Percentiles rank a stretch among this genome's conserved stretches.
These are phyloP conservation scores for Ostrea edulis DNA, from an alignment of 1,140 invertebrate genomes.

Conservation along the genomic window DNA sequence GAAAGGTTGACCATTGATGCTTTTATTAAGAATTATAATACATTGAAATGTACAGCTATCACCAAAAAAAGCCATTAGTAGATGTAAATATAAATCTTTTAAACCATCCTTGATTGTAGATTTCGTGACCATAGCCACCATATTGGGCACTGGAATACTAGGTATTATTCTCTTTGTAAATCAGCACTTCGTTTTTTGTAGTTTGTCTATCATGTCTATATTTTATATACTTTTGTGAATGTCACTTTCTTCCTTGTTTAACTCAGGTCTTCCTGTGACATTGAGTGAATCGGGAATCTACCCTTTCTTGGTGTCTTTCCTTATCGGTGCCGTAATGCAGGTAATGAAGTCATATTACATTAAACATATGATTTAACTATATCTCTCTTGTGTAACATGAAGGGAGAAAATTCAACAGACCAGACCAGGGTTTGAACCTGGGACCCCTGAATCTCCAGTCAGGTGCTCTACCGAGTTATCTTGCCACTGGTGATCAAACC, in stretches of 20 bases:
- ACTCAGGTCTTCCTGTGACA: constrained; percentile 71
- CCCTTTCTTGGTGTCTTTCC: constrained; percentile 73
- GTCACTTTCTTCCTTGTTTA: constrained; percentile 39
- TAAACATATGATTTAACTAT: neutral
- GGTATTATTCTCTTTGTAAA: constrained; percentile 59
- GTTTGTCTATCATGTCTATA: too few relatives aligned
- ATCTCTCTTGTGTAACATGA: neutral
- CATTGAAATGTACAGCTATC: too few relatives aligned
- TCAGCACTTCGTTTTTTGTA: constrained; percentile 4
- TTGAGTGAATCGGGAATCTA: constrained; percentile 70
- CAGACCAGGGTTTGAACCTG: too few relatives aligned
- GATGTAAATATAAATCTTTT: too few relatives aligned
- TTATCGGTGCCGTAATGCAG: constrained; percentile 71
- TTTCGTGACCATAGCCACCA: constrained; percentile 76
- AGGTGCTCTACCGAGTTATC: too few relatives aligned
- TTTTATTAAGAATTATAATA: too few relatives aligned
- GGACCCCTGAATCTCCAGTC: too few relatives aligned
- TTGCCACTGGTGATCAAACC: too few relatives aligned
- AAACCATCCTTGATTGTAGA: constrained; percentile 62
- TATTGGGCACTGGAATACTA: constrained; percentile 74
- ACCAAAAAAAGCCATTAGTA: too few relatives aligned
- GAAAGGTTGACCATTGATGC: too few relatives aligned
- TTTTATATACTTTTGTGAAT: too few relatives aligned
- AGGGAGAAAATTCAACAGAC: neutral
- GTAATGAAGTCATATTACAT: constrained; percentile 49